These are phyloP conservation scores for Amphiura filiformis DNA, from an alignment of 35 echinoderm and acorn worm genomes.

Conservation along the genomic window DNA sequence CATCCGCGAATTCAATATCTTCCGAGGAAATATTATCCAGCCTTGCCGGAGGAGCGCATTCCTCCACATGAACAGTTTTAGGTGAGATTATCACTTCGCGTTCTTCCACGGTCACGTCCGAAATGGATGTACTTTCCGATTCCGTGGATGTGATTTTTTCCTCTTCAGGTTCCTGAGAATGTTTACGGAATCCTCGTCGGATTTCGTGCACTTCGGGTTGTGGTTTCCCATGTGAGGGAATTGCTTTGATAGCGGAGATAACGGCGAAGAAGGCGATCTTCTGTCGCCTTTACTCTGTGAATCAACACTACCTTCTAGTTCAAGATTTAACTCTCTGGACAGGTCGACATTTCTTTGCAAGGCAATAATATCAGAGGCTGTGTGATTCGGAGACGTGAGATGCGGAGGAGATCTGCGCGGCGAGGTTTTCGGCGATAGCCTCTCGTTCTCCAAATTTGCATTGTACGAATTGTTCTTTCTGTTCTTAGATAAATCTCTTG, in stretches of 20 bases:
- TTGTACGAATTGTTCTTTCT: conserved; percentile 8
- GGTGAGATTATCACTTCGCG: conserved; percentile 13
- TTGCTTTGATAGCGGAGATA: conserved; percentile 15
- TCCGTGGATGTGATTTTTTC: conserved; percentile 5
- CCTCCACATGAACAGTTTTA: background rate
- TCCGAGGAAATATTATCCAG: background rate
- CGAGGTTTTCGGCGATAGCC: conserved; percentile 13
- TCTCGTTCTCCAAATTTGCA: conserved; percentile 8
- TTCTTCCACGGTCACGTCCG: conserved; percentile 27
- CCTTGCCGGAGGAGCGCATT: background rate
- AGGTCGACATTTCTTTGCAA: conserved; percentile 46
- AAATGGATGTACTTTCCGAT: conserved; percentile 25
- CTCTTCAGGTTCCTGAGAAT: conserved; percentile 25
- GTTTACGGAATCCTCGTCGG: conserved; percentile 16
- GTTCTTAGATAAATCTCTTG: conserved; percentile 4
- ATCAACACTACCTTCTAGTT: conserved; percentile 31
- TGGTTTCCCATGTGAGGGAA: background rate
- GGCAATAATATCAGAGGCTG: conserved; percentile 51
- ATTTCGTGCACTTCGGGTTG: background rate
- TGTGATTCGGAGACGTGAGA: background rate
- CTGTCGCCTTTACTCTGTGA: background rate
- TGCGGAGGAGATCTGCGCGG: conserved; percentile 34
- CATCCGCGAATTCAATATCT: background rate
- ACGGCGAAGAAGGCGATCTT: conserved; percentile 21
- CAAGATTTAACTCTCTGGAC: conserved; percentile 41